Base-by-base conservation (phyloP, 2,113 vertebrate genomes). In the Rissa tridactyla region DNA sequence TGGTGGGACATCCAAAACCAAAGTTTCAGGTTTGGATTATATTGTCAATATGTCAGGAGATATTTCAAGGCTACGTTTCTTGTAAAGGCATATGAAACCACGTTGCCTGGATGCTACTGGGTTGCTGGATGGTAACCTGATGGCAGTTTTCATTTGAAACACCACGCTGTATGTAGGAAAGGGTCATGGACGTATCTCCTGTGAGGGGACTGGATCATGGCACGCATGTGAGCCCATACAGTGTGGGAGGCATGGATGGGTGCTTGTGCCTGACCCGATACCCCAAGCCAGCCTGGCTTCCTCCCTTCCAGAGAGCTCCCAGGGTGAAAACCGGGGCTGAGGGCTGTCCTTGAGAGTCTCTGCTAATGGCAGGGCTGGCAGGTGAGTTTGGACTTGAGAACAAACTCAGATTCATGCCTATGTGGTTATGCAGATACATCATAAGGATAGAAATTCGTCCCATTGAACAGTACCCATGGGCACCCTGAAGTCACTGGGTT, bases 341-440 rank as follows among this genome's bases (percentile, higher is more conserved):
- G 18, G 16, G 16, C 58, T 76, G 10, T 51, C 4, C 38, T 55
- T 1, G 0, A 62, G 27, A 42, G 11, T 30, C 1, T 3, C 14
- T 0, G 0, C 23, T 52, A 29, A 36, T 0, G 1, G 15, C 34
- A 42, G 20, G 17, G 9, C 44, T 86, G 23, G 15, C 21, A 75
- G 23, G 7, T 54, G 38, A 57, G 21, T 25, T 85, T 22, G 42
- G 21, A 15, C 42, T 62, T 60, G 38, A 66, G 55, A 84, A 58
- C 30, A 36, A 82, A 42, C 15, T 84, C 64, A 66, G 13, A 6
- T 8, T 6, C 1, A 10, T 36, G 12, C 40, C 79, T 46, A 21
- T 8, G 3, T 47, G 13, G 32, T 68, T 58, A 14, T 3, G 3
- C 6, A 55, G 55, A 21, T 44, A 51, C 26, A 47, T 60, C 1